phyloP scores from a whole-genome alignment of 1,140 invertebrate genomes.

The Lepidurus couesii region DNA sequence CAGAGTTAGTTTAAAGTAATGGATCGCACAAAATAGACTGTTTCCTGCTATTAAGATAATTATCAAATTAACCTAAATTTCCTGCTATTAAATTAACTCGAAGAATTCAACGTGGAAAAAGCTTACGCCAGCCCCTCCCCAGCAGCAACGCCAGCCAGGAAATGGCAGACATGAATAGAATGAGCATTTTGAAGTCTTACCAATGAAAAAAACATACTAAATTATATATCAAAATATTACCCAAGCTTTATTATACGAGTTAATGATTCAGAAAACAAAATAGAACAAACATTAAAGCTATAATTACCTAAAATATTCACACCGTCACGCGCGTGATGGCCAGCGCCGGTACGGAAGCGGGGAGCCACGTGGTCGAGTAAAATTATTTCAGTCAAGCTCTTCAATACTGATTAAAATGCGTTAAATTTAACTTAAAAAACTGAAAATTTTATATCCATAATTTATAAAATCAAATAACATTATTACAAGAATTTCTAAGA shows the following conservation, averaged over 20 bases:
- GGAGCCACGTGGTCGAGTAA: neutral
- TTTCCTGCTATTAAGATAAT: neutral
- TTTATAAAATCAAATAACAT: neutral
- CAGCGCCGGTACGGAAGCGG: slow-evolving; percentile 20
- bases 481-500: too few relatives aligned
- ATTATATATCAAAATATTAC: too few relatives aligned
- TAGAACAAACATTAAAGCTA: neutral
- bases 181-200: neutral
- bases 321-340: slow-evolving; percentile 5
- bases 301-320: slow-evolving; percentile 16
- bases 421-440: neutral
- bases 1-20: too few relatives aligned
- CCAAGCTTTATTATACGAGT: neutral
- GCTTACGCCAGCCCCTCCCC: neutral
- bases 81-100: neutral
- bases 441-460: neutral
- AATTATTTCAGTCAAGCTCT: neutral
- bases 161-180: neutral
- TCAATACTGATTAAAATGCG: neutral
- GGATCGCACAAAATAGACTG: too few relatives aligned
- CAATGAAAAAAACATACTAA: neutral
- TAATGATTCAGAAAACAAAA: neutral
- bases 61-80: too few relatives aligned
- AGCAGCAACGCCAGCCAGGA: slow-evolving; percentile 5
- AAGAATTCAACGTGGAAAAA: neutral